phyloP scores from a whole-genome alignment of 1,140 invertebrate species.

The Macrotrachela quadricornifera region DNA sequence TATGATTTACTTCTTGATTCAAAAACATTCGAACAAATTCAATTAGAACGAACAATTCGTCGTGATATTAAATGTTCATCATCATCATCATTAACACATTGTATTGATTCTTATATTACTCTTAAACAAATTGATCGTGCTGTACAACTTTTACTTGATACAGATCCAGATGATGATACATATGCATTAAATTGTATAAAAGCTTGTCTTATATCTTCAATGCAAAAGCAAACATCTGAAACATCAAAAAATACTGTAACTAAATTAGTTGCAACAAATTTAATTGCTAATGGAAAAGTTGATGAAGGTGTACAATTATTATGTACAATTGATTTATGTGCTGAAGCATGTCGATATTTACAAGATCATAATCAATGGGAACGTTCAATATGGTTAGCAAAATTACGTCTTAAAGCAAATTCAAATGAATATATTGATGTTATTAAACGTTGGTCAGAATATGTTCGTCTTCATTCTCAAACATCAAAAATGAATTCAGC shows the following conservation, averaged over 20 bases:
- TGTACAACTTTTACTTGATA: constrained; percentile 40
- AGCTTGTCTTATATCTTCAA: constrained; percentile 40
- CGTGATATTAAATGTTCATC: constrained; percentile 37
- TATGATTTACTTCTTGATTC: neutral
- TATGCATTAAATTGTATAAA: constrained; percentile 40
- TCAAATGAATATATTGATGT: constrained; percentile 32
- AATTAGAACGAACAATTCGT: constrained; percentile 34
- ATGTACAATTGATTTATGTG: constrained; percentile 43
- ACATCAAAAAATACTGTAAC: constrained; percentile 39
- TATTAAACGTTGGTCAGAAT: constrained; percentile 37
- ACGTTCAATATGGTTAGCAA: constrained; percentile 40
- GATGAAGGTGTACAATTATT: constrained; percentile 44
- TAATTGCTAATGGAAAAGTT: constrained; percentile 40
- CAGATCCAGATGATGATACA: constrained; percentile 36
- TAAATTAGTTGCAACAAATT: constrained; percentile 47
- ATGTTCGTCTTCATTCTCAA: constrained; percentile 18
- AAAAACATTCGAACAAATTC: constrained; percentile 25
- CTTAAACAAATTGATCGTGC: constrained; percentile 36
- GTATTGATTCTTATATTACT: constrained; percentile 37
- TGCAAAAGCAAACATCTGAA: constrained; percentile 31
- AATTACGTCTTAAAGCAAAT: constrained; percentile 29
- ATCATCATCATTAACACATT: constrained; percentile 31
- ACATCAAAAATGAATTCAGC: too few species aligned
- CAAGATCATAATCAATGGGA: constrained; percentile 42
- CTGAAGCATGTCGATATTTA: constrained; percentile 46